Percentiles rank a stretch among this genome's conserved stretches.
These are phyloP conservation scores for Oncopodura yosiiana DNA, from an alignment of 1,140 invertebrate genomes.

Conservation along the genomic window DNA sequence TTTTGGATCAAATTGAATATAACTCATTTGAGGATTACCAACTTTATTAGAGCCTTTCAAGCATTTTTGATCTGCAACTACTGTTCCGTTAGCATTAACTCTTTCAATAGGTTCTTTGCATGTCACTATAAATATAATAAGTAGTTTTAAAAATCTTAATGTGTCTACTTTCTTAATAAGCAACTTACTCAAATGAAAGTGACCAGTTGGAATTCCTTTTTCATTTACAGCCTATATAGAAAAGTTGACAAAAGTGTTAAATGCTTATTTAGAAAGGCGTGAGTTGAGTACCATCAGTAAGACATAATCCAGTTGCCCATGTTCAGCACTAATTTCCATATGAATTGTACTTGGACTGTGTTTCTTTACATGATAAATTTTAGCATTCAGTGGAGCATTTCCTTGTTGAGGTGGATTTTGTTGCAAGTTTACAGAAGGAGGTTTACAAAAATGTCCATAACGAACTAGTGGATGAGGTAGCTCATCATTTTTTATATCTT, in stretches of 20 bases:
- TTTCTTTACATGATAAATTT: neutral
- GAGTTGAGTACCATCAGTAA: too few relatives aligned
- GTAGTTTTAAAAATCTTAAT: conserved; percentile 6
- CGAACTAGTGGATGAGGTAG: too few relatives aligned
- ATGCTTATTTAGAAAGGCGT: too few relatives aligned
- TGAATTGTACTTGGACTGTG: neutral
- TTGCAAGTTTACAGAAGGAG: too few relatives aligned
- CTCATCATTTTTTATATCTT: too few relatives aligned
- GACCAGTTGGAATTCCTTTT: neutral
- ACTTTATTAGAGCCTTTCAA: neutral
- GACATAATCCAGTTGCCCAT: neutral
- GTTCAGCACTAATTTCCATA: neutral
- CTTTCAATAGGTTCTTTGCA: neutral
- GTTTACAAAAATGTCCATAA: too few relatives aligned
- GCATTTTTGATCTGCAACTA: neutral
- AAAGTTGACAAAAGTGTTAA: neutral
- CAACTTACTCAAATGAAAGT: neutral
- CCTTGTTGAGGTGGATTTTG: too few relatives aligned
- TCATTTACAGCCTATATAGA: conserved; percentile 1
- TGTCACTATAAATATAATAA: conserved; percentile 9
- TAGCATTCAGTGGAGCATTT: neutral
- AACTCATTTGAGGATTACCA: neutral
- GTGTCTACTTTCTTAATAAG: neutral
- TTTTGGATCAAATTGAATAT: neutral
- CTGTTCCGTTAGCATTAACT: neutral